Evolutionary conservation across 2,888 invertebrate genomes (phyloP).

Genomic region (Sisyra terminalis): DNA sequence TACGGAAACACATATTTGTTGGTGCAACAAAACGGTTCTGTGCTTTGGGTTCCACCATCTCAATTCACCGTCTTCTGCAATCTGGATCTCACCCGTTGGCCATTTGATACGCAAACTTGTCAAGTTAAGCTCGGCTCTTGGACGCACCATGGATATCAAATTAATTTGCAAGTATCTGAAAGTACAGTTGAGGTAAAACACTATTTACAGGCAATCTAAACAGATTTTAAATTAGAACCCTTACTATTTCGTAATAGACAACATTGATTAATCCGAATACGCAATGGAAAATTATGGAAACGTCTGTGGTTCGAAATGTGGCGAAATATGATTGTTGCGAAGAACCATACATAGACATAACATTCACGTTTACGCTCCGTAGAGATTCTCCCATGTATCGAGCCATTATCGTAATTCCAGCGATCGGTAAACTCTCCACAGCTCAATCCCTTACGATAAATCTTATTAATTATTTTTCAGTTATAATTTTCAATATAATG

Average conservation of each 20-base stretch:
- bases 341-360: conserved; percentile 35
- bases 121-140: conserved; percentile 55
- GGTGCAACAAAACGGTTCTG: conserved; percentile 30
- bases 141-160: conserved; percentile 42
- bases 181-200: conserved; percentile 12
- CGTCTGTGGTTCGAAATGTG: conserved; percentile 23
- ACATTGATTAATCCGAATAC: conserved; percentile 21
- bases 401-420: conserved; percentile 43
- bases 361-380: conserved; percentile 31
- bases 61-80: conserved; percentile 48
- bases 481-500: conserved; percentile 40
- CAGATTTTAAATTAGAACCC: conserved; percentile 8
- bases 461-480: conserved; percentile 21
- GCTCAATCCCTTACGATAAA: not conserved
- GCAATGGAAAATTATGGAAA: conserved; percentile 32
- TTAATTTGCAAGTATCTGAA: conserved; percentile 26
- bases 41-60: conserved; percentile 50
- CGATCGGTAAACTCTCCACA: conserved; percentile 26
- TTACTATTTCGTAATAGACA: conserved; percentile 15
- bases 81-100: conserved; percentile 54
- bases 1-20: conserved; percentile 38
- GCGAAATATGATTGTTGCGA: conserved; percentile 34
- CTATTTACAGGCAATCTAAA: too few relatives aligned
- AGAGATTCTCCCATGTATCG: conserved; percentile 42
- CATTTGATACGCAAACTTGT: conserved; percentile 53